Evolutionary conservation across 2,888 invertebrate species (phyloP).

Genomic region (Plusia festucae): DNA sequence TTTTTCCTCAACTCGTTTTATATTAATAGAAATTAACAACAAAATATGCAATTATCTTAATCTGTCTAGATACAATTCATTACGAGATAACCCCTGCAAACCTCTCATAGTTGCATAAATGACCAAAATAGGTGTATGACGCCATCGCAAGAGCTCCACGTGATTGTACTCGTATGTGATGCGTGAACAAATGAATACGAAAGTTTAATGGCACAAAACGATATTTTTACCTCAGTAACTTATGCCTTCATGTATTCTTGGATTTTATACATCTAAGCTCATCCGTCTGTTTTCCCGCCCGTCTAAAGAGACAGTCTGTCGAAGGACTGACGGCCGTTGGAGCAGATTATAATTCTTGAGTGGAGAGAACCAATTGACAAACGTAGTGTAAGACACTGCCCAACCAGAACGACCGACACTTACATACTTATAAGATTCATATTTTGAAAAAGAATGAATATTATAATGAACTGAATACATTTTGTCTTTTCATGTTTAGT

Average conservation of each 20-base stretch:
- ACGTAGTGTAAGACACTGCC: no score
- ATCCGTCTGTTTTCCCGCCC: no score
- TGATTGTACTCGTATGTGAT: conserved; percentile 5
- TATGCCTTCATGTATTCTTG: neutral
- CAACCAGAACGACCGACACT: no score
- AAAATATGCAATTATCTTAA: neutral
- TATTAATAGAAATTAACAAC: neutral
- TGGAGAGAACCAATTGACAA: no score
- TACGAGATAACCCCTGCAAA: conserved; percentile 17
- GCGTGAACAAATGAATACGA: conserved; percentile 22
- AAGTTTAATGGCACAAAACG: conserved; percentile 7
- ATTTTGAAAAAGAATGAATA: no score
- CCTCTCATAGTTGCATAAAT: conserved; percentile 25
- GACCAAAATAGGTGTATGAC: conserved; percentile 38
- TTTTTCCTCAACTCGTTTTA: neutral
- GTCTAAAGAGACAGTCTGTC: no score
- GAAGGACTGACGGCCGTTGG: no score
- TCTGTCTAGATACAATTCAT: neutral
- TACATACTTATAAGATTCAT: no score
- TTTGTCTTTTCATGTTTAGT: neutral
- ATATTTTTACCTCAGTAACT: neutral
- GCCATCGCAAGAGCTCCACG: conserved; percentile 20
- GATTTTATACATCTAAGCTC: no score
- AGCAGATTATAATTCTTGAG: no score
- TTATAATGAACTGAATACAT: no score